Conservation (phyloP, 2,113 vertebrate species). For the Rhinoptilus africanus region DNA sequence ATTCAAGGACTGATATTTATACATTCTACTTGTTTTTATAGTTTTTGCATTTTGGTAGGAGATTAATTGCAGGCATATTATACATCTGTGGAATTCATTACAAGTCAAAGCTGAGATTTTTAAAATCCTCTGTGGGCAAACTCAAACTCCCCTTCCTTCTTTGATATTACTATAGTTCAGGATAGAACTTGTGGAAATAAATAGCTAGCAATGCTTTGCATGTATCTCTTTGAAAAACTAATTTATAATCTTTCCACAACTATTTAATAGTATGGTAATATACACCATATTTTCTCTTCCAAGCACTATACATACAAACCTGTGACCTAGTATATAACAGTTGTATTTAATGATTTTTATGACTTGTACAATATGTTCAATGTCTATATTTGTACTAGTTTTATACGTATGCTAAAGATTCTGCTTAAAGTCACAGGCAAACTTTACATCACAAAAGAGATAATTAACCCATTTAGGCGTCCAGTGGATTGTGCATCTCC, state of each 20-base stretch:
- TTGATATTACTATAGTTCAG: not conserved
- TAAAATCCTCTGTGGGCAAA: not conserved
- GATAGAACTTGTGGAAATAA: not conserved
- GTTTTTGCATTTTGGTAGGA: not conserved
- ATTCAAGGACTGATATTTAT: not conserved
- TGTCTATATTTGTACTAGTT: not conserved
- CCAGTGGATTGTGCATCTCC: not conserved
- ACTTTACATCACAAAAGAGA: not conserved
- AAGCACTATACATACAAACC: not conserved
- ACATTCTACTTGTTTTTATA: not conserved
- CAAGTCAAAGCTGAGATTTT: not conserved
- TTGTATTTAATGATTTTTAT: not conserved
- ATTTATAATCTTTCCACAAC: not conserved
- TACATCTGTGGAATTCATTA: not conserved
- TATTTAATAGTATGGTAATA: not conserved
- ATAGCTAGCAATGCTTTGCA: not conserved
- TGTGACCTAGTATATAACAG: not conserved
- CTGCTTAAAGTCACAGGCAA: not conserved
- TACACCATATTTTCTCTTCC: not conserved
- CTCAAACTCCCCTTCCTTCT: not conserved
- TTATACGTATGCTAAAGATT: not conserved
- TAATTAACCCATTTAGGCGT: not conserved
- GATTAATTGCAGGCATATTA: not conserved
- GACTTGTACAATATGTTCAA: not conserved
- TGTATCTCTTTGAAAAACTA: not conserved